Evolutionary conservation across 2,113 vertebrate species (phyloP).

Genomic region (Oriolus oriolus): DNA sequence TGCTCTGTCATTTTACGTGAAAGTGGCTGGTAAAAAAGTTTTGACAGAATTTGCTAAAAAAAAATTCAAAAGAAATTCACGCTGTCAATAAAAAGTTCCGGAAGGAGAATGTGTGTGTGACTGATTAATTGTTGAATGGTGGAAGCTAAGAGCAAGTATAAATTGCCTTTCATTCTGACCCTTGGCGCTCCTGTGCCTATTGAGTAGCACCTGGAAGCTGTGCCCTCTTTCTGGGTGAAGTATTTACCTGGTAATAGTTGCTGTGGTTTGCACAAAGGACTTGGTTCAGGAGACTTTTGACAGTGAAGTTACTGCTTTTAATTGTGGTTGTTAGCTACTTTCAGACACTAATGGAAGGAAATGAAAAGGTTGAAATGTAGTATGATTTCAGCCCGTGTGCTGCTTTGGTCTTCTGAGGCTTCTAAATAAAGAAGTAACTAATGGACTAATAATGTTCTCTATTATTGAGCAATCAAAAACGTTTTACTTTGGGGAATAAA

Average conservation of each 20-base stretch:
- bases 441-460: slow-evolving; percentile 61
- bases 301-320: slow-evolving; percentile 12
- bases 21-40: neutral
- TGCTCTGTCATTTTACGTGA: neutral
- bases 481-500: slow-evolving; percentile 50
- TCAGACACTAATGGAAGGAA: slow-evolving; percentile 24
- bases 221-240: neutral
- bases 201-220: neutral
- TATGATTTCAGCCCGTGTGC: neutral
- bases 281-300: neutral
- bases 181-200: neutral
- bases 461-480: slow-evolving; percentile 57
- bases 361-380: slow-evolving; percentile 35
- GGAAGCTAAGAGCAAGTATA: neutral
- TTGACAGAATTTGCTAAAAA: neutral
- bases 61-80: neutral
- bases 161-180: neutral
- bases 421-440: slow-evolving; percentile 47
- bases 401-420: slow-evolving; percentile 42
- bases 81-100: neutral
- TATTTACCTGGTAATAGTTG: neutral
- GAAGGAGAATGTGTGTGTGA: neutral
- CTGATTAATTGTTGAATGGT: neutral
- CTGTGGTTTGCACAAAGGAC: neutral
- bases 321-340: slow-evolving; percentile 11